Evolutionary conservation across 1,140 invertebrate genomes (phyloP).

Genomic region (Drosophila lacertosa): DNA sequence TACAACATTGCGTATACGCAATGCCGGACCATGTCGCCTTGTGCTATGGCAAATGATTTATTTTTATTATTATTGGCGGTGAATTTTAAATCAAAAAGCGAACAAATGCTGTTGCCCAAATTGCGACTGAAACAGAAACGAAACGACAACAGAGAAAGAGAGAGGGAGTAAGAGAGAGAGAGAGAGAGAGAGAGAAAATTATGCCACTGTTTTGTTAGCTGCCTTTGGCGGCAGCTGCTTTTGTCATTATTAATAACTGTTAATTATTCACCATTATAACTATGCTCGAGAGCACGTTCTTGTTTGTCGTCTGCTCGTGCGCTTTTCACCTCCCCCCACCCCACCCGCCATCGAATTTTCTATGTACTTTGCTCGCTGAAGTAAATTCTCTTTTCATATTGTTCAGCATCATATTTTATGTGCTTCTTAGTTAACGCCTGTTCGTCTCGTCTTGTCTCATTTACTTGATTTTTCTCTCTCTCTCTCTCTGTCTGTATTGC

Average conservation of each 20-base stretch:
- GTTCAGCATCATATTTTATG: slow-evolving; percentile 74
- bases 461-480: no score
- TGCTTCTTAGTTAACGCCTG: slow-evolving; percentile 73
- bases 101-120: slow-evolving; percentile 51
- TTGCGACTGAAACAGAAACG: not conserved
- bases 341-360: slow-evolving; percentile 7
- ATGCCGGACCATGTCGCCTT: slow-evolving; percentile 29
- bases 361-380: slow-evolving; percentile 55
- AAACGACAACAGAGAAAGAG: slow-evolving; percentile 21
- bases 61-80: slow-evolving; percentile 81
- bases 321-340: not conserved
- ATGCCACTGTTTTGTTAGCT: slow-evolving; percentile 64
- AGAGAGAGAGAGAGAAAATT: slow-evolving; percentile 36
- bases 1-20: slow-evolving; percentile 57
- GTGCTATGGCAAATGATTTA: slow-evolving; percentile 57
- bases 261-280: slow-evolving; percentile 83
- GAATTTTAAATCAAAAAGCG: slow-evolving; percentile 78
- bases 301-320: slow-evolving; percentile 32
- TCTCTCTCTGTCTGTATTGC: not conserved
- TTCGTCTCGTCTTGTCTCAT: slow-evolving; percentile 23
- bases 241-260: slow-evolving; percentile 84
- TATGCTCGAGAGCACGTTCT: slow-evolving; percentile 57
- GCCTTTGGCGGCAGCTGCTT: slow-evolving; percentile 71
- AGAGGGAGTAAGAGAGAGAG: not conserved
- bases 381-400: slow-evolving; percentile 71